Evolutionary conservation across 2,888 invertebrate species (phyloP).

Genomic region (Drosophila macrospina): DNA sequence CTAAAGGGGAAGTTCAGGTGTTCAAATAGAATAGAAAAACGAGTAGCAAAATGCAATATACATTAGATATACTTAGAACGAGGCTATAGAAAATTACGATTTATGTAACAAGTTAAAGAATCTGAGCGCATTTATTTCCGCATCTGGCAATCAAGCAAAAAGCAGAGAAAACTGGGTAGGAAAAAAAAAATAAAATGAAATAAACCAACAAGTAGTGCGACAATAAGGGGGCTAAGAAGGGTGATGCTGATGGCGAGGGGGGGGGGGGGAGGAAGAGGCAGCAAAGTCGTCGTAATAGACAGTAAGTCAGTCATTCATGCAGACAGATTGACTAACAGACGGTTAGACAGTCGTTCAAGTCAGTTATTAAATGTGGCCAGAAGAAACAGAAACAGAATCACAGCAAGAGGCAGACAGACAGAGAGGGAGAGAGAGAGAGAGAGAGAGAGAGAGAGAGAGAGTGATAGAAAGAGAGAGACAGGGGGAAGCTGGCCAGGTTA

Average conservation of each 20-base stretch:
- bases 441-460: slow-evolving; percentile 6
- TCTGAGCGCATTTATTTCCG: slow-evolving; percentile 77
- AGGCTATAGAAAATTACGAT: slow-evolving; percentile 80
- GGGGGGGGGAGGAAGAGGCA: slow-evolving; percentile 12
- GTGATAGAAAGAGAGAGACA: background rate
- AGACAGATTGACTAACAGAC: slow-evolving; percentile 50
- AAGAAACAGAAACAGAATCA: slow-evolving; percentile 34
- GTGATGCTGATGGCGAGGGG: too few species aligned
- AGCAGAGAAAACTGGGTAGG: slow-evolving; percentile 23
- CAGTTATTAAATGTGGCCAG: slow-evolving; percentile 76
- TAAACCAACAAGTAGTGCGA: slow-evolving; percentile 1
- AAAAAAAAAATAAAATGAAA: slow-evolving; percentile 8
- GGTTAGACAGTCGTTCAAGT: slow-evolving; percentile 18
- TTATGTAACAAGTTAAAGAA: slow-evolving; percentile 80
- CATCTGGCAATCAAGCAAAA: slow-evolving; percentile 62
- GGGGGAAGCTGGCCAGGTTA: slow-evolving; percentile 39
- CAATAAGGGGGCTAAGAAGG: background rate
- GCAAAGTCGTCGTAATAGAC: slow-evolving; percentile 46
- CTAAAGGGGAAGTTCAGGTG: slow-evolving; percentile 1
- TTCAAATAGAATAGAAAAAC: slow-evolving; percentile 36
- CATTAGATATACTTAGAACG: slow-evolving; percentile 74
- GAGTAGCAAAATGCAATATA: slow-evolving; percentile 76
- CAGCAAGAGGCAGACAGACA: slow-evolving; percentile 10
- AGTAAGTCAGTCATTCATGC: slow-evolving; percentile 69
- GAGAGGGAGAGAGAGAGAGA: slow-evolving; percentile 1